A percentile compares a stretch with the other conserved stretches of the same genome.
Conservation (phyloP, 2,888 invertebrate genomes). For the Leptopterna dolabrata region DNA sequence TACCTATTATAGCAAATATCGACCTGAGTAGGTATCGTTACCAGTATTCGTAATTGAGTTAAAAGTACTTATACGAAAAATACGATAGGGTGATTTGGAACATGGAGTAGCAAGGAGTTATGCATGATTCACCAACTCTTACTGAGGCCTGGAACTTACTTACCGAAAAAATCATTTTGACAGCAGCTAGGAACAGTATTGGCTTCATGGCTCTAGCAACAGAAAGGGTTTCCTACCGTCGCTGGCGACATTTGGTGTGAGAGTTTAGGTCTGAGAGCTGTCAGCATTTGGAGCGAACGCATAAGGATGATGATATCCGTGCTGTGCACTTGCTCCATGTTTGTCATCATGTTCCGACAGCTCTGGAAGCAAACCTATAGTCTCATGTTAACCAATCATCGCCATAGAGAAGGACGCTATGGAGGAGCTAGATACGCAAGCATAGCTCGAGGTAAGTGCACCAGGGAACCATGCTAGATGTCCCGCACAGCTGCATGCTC, state of each 20-base stretch:
- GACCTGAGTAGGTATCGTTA: too few species aligned
- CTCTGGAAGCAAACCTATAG: not conserved
- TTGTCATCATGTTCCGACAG: not conserved
- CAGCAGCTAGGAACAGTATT: not conserved
- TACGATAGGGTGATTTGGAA: too few species aligned
- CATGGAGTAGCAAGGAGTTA: too few species aligned
- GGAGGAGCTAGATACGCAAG: conserved; percentile 22
- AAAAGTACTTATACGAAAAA: too few species aligned
- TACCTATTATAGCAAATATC: too few species aligned
- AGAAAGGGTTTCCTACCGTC: not conserved
- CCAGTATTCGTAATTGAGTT: too few species aligned
- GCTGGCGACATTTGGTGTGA: not conserved
- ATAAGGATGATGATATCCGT: not conserved
- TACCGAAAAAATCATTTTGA: not conserved
- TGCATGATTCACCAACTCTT: not conserved
- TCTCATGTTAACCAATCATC: not conserved
- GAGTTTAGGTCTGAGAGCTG: not conserved
- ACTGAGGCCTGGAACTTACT: not conserved
- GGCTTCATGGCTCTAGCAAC: not conserved
- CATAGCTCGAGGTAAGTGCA: conserved; percentile 27
- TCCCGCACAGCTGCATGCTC: conserved; percentile 34
- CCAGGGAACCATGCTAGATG: conserved; percentile 38
- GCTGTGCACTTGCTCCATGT: not conserved
- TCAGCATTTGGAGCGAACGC: not conserved
- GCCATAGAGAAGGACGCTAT: not conserved